Percentiles rank a stretch among this genome's conserved stretches.
Evolutionary conservation across 2,113 vertebrate genomes (phyloP).

Genomic region (Dicerorhinus sumatrensis): DNA sequence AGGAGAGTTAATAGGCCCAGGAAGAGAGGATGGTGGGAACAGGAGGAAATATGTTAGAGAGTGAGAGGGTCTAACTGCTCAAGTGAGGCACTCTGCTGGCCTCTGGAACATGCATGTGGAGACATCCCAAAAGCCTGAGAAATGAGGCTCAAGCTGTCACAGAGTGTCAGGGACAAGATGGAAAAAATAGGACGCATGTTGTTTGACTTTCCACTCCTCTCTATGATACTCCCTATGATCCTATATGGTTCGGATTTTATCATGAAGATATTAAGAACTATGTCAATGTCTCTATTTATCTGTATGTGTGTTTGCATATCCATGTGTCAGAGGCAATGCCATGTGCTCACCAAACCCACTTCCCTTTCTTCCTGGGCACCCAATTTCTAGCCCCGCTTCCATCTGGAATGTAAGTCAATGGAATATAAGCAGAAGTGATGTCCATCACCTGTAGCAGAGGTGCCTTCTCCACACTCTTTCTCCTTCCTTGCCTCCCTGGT

Average conservation of each 20-base stretch:
- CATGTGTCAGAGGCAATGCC: not conserved
- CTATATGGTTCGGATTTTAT: not conserved
- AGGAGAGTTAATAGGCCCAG: not conserved
- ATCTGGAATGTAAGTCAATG: not conserved
- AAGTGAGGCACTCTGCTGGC: not conserved
- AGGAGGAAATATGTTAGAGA: not conserved
- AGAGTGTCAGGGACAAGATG: not conserved
- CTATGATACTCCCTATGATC: not conserved
- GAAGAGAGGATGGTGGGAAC: not conserved
- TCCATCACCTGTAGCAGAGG: not conserved
- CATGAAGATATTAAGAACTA: not conserved
- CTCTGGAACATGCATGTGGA: not conserved
- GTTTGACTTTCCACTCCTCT: not conserved
- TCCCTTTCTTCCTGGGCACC: not conserved
- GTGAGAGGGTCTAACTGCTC: not conserved
- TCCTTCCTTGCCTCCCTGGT: not conserved
- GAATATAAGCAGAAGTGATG: not conserved
- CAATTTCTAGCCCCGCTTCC: not conserved
- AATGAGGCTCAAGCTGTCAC: not conserved
- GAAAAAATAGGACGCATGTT: not conserved
- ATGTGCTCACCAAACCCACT: not conserved
- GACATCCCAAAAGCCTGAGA: slow-evolving; percentile 2
- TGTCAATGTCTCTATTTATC: not conserved
- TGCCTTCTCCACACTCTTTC: not conserved
- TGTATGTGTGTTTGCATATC: not conserved